Conservation (phyloP, 2,888 invertebrate species). For the Pollenia griseotomentosa region DNA sequence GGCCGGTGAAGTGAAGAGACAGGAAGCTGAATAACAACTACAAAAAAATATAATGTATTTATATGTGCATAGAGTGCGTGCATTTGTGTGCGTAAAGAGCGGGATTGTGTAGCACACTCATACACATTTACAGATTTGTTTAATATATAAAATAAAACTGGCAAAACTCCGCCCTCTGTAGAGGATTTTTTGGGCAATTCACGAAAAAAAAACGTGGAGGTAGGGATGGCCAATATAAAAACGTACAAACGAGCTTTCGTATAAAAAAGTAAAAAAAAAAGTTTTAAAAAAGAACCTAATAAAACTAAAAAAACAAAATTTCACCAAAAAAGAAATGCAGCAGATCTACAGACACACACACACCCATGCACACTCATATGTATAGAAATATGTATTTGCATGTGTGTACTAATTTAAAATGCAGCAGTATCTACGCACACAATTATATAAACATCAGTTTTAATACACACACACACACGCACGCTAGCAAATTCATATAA, state of each 20-base stretch:
- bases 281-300: constrained; percentile 72
- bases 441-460: constrained; percentile 51
- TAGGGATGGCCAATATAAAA: constrained; percentile 34
- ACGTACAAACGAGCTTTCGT: constrained; percentile 50
- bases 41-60: constrained; percentile 39
- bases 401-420: constrained; percentile 81
- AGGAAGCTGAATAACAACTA: constrained; percentile 41
- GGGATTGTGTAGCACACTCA: constrained; percentile 41
- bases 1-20: constrained; percentile 41
- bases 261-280: constrained; percentile 11
- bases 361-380: neutral
- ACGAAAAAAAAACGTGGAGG: constrained; percentile 14
- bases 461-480: neutral
- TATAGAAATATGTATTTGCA: constrained; percentile 52
- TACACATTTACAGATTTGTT: neutral
- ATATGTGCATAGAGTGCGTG: constrained; percentile 64
- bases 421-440: constrained; percentile 73
- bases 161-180: constrained; percentile 72
- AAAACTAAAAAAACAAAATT: constrained; percentile 77
- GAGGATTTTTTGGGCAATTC: constrained; percentile 56
- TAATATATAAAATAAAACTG: constrained; percentile 70
- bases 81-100: constrained; percentile 71
- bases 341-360: constrained; percentile 15
- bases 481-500: constrained; percentile 6
- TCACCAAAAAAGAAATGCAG: constrained; percentile 61